phyloP scores from a whole-genome alignment of 1,140 invertebrate species.

The Heterodera schachtii region DNA sequence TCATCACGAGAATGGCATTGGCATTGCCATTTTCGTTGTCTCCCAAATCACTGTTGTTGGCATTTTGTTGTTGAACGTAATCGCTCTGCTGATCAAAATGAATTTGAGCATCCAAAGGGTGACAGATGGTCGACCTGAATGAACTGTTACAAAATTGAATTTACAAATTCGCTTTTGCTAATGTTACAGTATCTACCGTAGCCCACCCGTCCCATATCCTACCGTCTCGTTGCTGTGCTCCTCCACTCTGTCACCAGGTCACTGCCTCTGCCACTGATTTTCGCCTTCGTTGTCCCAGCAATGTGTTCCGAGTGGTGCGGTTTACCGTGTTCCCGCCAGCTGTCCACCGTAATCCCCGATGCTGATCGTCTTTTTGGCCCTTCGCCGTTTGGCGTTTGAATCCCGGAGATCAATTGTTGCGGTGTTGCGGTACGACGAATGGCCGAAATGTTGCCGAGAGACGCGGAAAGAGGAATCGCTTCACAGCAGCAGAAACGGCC shows the following conservation, averaged over 20 bases:
- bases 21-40: neutral
- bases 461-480: neutral
- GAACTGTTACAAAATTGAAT: neutral
- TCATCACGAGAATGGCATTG: neutral
- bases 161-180: no score
- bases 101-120: neutral
- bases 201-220: neutral
- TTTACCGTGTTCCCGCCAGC: neutral
- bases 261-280: neutral
- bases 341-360: neutral
- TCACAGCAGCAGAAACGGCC: conserved; percentile 16
- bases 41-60: neutral
- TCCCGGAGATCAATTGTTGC: neutral
- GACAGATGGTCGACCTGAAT: neutral
- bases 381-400: neutral
- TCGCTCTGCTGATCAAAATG: neutral
- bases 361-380: neutral
- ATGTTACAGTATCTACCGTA: no score
- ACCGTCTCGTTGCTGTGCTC: neutral
- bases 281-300: neutral
- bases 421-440: neutral
- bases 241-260: neutral
- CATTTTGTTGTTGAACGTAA: neutral
- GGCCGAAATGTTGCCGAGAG: conserved; percentile 14
- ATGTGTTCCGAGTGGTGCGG: neutral